Percentiles rank a stretch among this genome's conserved stretches.
These are phyloP conservation scores for Pentamera pediparva DNA, from an alignment of 53 echinoderm and acorn worm species.

Conservation along the genomic window DNA sequence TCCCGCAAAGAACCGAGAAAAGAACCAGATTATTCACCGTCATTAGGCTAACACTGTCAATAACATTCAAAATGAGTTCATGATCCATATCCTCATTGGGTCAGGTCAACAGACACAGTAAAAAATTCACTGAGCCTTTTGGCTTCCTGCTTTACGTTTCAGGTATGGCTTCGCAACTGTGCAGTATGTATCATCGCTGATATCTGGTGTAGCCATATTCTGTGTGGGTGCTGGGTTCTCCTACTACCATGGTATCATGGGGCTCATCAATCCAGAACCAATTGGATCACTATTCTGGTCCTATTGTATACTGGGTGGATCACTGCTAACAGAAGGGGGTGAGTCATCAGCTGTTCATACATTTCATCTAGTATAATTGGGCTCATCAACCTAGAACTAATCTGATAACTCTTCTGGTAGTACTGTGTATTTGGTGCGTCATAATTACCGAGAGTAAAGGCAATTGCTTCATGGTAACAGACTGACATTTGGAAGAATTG, in stretches of 20 bases:
- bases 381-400: constrained; percentile 74
- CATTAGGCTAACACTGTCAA: no score
- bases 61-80: no score
- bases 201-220: constrained; percentile 91
- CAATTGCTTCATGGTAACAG: no score
- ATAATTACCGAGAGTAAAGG: no score
- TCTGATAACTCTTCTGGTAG: constrained; percentile 36
- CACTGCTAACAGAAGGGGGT: constrained; percentile 90
- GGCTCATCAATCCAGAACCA: constrained; percentile 78
- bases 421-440: neutral
- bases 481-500: no score
- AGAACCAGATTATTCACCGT: no score
- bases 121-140: neutral
- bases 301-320: constrained; percentile 75
- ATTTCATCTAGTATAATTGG: constrained; percentile 82
- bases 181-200: constrained; percentile 83
- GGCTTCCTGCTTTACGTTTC: neutral
- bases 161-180: constrained; percentile 84
- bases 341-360: constrained; percentile 3
- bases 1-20: no score
- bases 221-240: constrained; percentile 94
- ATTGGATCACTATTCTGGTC: constrained; percentile 83
- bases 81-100: no score
- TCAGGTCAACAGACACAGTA: no score
- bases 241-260: constrained; percentile 85